Percentiles rank a stretch among this genome's conserved stretches.
These are phyloP conservation scores for Bemisia tabaci DNA, from an alignment of 1,140 invertebrate species.

Conservation along the genomic window DNA sequence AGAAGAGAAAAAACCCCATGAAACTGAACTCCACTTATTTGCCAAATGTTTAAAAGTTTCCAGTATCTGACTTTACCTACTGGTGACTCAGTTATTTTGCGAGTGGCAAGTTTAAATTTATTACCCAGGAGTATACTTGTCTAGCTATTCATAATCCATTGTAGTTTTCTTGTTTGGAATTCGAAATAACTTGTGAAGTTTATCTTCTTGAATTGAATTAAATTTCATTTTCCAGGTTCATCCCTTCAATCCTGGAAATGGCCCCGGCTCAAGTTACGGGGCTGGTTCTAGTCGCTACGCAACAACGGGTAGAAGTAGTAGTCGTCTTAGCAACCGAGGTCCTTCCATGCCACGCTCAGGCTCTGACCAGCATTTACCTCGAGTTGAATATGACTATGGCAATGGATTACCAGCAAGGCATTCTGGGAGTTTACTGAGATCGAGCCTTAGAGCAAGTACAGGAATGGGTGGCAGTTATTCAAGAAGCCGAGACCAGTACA, in stretches of 20 bases:
- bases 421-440: conserved; percentile 57
- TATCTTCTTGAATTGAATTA: no score
- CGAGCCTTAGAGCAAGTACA: conserved; percentile 47
- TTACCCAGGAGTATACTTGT: no score
- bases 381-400: conserved; percentile 58
- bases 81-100: no score
- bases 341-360: conserved; percentile 60
- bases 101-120: no score
- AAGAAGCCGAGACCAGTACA: conserved; percentile 9
- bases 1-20: no score
- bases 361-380: conserved; percentile 68
- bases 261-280: conserved; percentile 29
- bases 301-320: conserved; percentile 36
- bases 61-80: no score
- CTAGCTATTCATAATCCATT: no score
- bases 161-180: no score
- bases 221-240: conserved; percentile 43
- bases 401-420: conserved; percentile 36
- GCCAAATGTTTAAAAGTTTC: no score
- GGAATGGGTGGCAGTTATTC: conserved; percentile 26
- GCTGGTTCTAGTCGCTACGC: conserved; percentile 17
- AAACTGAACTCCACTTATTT: no score
- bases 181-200: no score
- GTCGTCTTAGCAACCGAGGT: conserved; percentile 30
- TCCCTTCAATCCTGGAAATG: conserved; percentile 52